Base-by-base conservation (phyloP, 2,797 vertebrate genomes). In the Leptodactylus fallax region DNA sequence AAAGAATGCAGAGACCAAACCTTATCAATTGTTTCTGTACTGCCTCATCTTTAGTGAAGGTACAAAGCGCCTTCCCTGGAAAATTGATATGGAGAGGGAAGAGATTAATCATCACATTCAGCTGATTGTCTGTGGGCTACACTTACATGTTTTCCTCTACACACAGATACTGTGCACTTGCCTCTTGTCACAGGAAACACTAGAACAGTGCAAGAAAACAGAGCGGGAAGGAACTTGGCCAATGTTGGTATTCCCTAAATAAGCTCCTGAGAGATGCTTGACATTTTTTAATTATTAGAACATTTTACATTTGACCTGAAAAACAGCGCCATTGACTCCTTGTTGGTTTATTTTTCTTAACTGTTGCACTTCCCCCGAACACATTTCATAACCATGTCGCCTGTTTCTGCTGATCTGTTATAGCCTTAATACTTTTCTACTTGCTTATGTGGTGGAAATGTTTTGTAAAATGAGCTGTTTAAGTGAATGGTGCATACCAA, bases 21-120 rank as follows among this genome's bases (percentile, higher is more conserved):
- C 71, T 76, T 79, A 89, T 89, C 88, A 83, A 86, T 89, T 86
- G 71, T 85, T 74, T 23, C 83, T 81, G 58, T 67, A 77, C 83
- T 16, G 58, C 58, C 60, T 84, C 83, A 85, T 85, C 83, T 81
- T 81, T 71, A 67, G 21, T 86, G 79, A 65, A 69, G 79, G 76
- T 67, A 79, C 81, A 77, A 53, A 77, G 79, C 61, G 27, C 45
- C 83, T 47, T 88, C 83, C 85, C 74, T 65, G 87, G 87, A 77
- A 89, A 85, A 79, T 45, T 76, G 87, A 82, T 86, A 49, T 25
- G 47, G 51, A 14, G 53, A 81, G 71, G 67, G 83, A 88, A 77
- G 69, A 53, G 83, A 85, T 85, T 89, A 89, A 81, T 89, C 87
- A 89, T 89, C 79, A 51, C 79, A 8, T 89, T 16, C 58, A 56